These are phyloP conservation scores for Camponotus vicinus DNA, from an alignment of 1,140 invertebrate genomes.

Conservation along the genomic window DNA sequence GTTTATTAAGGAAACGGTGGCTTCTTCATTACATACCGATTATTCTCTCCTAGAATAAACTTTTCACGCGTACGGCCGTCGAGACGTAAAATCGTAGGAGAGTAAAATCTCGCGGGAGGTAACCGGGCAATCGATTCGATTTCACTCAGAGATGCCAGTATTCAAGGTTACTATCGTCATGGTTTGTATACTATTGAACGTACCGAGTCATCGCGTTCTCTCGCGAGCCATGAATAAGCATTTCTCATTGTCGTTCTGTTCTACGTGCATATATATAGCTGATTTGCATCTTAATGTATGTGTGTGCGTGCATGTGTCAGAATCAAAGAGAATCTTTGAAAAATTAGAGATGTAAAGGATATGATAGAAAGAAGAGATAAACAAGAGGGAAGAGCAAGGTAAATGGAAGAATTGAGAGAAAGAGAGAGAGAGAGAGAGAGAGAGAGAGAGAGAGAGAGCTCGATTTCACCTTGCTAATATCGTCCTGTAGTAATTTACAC, in stretches of 20 bases:
- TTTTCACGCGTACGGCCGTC: conserved; percentile 39
- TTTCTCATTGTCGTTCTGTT: not conserved
- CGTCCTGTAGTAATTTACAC: conserved; percentile 73
- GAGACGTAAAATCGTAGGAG: not conserved
- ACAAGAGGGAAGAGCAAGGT: not conserved
- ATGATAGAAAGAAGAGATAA: not conserved
- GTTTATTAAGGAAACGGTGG: conserved; percentile 11
- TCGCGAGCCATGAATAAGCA: conserved; percentile 4
- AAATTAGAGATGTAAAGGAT: conserved; percentile 9
- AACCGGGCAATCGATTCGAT: conserved; percentile 63
- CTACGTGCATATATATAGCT: not conserved
- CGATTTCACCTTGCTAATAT: conserved; percentile 75
- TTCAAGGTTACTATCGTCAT: conserved; percentile 44
- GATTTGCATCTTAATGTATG: not conserved
- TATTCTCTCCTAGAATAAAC: not conserved
- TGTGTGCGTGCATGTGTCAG: not conserved
- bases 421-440: conserved; percentile 23
- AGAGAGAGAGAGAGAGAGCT: conserved; percentile 68
- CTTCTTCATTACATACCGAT: conserved; percentile 48
- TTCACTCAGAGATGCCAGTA: conserved; percentile 57
- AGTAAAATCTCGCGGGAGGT: conserved; percentile 20
- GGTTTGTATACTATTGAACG: conserved; percentile 25
- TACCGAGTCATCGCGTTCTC: conserved; percentile 38
- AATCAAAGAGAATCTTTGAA: not conserved
- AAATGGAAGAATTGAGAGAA: not conserved